Conservation (phyloP, 2,797 vertebrate species). For the Pseudochirops corinnae region DNA sequence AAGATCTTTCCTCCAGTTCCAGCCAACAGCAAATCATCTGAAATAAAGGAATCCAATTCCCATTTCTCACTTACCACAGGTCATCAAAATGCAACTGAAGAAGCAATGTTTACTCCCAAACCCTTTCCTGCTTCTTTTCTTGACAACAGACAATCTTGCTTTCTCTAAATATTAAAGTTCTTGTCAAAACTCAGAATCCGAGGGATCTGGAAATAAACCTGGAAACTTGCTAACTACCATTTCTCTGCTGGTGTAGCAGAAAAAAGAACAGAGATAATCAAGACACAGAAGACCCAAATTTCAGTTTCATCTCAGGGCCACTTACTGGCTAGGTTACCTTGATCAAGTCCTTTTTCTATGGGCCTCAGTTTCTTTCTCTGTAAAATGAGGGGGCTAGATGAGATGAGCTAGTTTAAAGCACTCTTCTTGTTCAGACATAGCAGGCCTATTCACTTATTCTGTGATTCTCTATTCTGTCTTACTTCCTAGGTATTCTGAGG, state of each 20-base stretch:
- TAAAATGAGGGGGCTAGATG: not conserved
- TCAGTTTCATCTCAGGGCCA: not conserved
- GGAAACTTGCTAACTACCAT: not conserved
- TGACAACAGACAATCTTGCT: slow-evolving; percentile 6
- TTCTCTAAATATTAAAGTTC: slow-evolving; percentile 53
- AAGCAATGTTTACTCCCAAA: slow-evolving; percentile 54
- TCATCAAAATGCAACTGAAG: slow-evolving; percentile 20
- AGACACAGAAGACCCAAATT: not conserved
- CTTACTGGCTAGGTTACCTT: not conserved
- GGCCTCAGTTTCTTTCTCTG: not conserved
- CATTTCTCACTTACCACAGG: slow-evolving; percentile 36
- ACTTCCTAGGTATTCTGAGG: slow-evolving; percentile 42
- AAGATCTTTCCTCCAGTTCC: slow-evolving; percentile 4
- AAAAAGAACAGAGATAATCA: not conserved
- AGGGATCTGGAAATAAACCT: slow-evolving; percentile 25
- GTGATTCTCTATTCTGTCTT: not conserved
- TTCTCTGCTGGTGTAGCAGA: not conserved
- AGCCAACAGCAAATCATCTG: slow-evolving; percentile 23
- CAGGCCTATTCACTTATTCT: not conserved
- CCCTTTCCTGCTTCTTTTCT: slow-evolving; percentile 37
- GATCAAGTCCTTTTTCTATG: not conserved
- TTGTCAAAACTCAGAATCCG: slow-evolving; percentile 52
- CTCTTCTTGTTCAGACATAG: not conserved
- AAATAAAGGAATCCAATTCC: slow-evolving; percentile 37
- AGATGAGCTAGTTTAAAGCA: not conserved